These are phyloP conservation scores for Drosophila lowei DNA, from an alignment of 1,140 invertebrate species.

Conservation along the genomic window DNA sequence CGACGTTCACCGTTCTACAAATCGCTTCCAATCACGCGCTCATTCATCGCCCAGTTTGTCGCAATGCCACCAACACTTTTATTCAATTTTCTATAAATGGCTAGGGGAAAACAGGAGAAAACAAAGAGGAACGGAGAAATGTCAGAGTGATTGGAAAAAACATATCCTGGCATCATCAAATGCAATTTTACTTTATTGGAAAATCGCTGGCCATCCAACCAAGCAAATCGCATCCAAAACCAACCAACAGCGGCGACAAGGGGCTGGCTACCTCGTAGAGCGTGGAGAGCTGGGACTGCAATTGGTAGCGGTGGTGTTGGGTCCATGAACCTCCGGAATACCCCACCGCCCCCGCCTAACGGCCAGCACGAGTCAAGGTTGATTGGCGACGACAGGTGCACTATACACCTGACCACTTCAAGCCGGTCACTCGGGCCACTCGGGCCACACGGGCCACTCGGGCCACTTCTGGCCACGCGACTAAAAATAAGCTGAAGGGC, in stretches of 20 bases:
- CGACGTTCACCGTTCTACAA: slow-evolving; percentile 48
- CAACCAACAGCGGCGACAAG: slow-evolving; percentile 28
- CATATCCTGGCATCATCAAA: slow-evolving; percentile 77
- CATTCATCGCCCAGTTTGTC: slow-evolving; percentile 74
- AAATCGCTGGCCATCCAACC: slow-evolving; percentile 76
- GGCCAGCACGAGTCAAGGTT: slow-evolving; percentile 44
- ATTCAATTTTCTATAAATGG: slow-evolving; percentile 79
- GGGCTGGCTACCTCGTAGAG: not conserved
- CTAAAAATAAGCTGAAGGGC: slow-evolving; percentile 57
- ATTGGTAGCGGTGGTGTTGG: slow-evolving; percentile 20
- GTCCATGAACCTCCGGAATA: slow-evolving; percentile 10
- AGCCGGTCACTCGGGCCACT: slow-evolving; percentile 35
- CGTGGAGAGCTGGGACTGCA: not conserved
- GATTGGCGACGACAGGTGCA: slow-evolving; percentile 66
- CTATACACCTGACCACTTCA: slow-evolving; percentile 50
- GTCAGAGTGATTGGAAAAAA: slow-evolving; percentile 57
- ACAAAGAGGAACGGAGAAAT: slow-evolving; percentile 27
- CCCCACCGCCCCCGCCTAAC: slow-evolving; percentile 7
- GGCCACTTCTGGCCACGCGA: slow-evolving; percentile 45
- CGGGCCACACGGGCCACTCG: slow-evolving; percentile 16
- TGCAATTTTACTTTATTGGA: slow-evolving; percentile 79
- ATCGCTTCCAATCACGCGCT: slow-evolving; percentile 72
- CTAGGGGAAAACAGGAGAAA: slow-evolving; percentile 29
- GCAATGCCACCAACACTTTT: slow-evolving; percentile 77
- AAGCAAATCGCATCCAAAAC: slow-evolving; percentile 57